Base-by-base conservation (phyloP, 2,888 invertebrate genomes). In the Cephus rjabovi region DNA sequence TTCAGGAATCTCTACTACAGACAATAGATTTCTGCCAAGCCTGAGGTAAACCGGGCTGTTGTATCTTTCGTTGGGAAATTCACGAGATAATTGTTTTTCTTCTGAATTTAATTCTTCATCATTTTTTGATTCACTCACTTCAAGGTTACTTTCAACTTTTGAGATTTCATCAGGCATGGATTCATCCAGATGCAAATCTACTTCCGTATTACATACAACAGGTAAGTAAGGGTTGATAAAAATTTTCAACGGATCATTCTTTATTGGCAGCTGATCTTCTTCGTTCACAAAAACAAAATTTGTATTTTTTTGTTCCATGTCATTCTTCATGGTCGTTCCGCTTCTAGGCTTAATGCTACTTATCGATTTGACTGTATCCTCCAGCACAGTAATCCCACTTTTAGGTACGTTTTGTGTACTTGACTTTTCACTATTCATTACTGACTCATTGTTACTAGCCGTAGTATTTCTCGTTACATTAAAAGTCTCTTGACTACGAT, bases 1-100 rank as follows among this genome's bases (percentile, higher is more conserved):
- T n/a, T 74, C 33, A 23, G 33, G 37, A 74, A 11, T 35, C 74
- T 76, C 68, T 2, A 33, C 34, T 4, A 79, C 34, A 4, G 82
- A 82, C 34, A 80, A 79, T 37, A 82, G 76, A 11, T 79, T 83
- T 30, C 83, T 79, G 4, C 80, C 79, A 31, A 79, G 71, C 12
- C 82, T 80, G 0, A 78, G 12, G 76, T 78, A 78, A 11, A 70
- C 75, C 30, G 78, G 69, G n/a, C 69, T 76, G 37, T 70, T 34
- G 33, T 75, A n/a, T 30, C 34, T n/a, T 11, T n/a, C 69, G 56
- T 56, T 23, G 9, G 56, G 2, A 9, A 56, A 23, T 9, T 56
- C 56, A 23, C 0, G 23, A 30, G 6, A 33, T 30, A 23, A 71
- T 77, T 68, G 15, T n/a, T 34, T 31, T 15, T 30, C 31, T 31